Conservation (phyloP, 2,113 vertebrate species). For the Xerus inauris region DNA sequence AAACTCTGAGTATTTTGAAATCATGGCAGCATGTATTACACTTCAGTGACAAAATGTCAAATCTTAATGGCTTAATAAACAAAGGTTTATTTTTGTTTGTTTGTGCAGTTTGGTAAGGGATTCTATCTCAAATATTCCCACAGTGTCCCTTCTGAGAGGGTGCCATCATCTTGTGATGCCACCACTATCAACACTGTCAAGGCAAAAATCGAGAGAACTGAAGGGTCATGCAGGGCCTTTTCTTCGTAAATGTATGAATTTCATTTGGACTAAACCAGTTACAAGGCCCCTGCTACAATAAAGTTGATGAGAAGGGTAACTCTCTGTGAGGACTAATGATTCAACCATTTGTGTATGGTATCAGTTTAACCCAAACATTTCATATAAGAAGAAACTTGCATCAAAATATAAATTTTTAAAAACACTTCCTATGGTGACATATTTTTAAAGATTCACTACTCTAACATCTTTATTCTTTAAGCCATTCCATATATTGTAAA, state of each 20-base stretch:
- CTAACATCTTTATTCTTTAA: constrained; percentile 16
- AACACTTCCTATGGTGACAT: background rate
- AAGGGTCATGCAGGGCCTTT: background rate
- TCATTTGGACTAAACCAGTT: background rate
- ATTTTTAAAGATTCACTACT: constrained; percentile 3
- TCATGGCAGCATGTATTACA: background rate
- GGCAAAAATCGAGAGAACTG: background rate
- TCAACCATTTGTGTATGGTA: background rate
- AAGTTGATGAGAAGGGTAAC: background rate
- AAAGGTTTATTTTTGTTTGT: background rate
- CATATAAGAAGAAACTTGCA: background rate
- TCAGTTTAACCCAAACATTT: background rate
- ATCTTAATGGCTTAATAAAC: background rate
- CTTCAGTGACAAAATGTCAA: background rate
- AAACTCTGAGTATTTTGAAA: constrained; percentile 4
- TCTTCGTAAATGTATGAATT: background rate
- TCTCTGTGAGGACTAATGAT: background rate
- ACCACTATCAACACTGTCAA: background rate
- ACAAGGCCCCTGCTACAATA: background rate
- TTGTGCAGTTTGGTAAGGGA: background rate
- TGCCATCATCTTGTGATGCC: background rate
- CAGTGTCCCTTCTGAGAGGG: background rate
- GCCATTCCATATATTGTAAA: background rate
- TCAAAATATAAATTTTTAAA: background rate
- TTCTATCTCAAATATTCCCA: background rate